Conservation (phyloP, 2,888 invertebrate species). For the Drosophila eohydei region DNA sequence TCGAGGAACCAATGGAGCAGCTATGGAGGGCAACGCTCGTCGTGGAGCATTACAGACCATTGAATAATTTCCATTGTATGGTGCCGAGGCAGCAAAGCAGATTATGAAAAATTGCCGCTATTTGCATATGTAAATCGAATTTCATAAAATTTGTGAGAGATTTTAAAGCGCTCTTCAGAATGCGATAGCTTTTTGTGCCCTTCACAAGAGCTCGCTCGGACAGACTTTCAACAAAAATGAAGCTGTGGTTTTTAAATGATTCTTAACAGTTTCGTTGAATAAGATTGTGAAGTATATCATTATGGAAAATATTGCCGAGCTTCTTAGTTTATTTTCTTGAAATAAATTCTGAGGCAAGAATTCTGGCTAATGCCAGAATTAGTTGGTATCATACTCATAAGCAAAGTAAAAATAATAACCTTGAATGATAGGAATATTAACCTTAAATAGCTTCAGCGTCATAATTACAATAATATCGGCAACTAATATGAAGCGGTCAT, state of each 20-base stretch:
- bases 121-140: slow-evolving; percentile 85
- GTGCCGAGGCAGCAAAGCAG: slow-evolving; percentile 69
- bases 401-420: background rate
- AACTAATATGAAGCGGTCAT: slow-evolving; percentile 88
- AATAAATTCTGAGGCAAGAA: background rate
- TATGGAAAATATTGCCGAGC: background rate
- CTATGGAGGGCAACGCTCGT: slow-evolving; percentile 41
- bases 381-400: background rate
- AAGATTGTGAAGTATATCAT: background rate
- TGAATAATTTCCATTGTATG: slow-evolving; percentile 83
- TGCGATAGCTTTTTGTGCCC: slow-evolving; percentile 52
- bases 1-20: slow-evolving; percentile 72
- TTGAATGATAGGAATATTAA: background rate
- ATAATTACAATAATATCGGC: slow-evolving; percentile 90
- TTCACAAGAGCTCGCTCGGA: slow-evolving; percentile 5
- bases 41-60: slow-evolving; percentile 79
- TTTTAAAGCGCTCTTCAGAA: slow-evolving; percentile 61
- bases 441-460: slow-evolving; percentile 93
- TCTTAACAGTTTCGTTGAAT: slow-evolving; percentile 14
- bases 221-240: slow-evolving; percentile 19
- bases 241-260: slow-evolving; percentile 19
- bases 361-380: background rate
- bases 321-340: background rate
- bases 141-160: slow-evolving; percentile 82
- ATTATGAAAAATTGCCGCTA: slow-evolving; percentile 84